Percentiles rank a stretch among this genome's conserved stretches.
Evolutionary conservation across 2,888 invertebrate species (phyloP).

Genomic region (Coenonympha arcania): DNA sequence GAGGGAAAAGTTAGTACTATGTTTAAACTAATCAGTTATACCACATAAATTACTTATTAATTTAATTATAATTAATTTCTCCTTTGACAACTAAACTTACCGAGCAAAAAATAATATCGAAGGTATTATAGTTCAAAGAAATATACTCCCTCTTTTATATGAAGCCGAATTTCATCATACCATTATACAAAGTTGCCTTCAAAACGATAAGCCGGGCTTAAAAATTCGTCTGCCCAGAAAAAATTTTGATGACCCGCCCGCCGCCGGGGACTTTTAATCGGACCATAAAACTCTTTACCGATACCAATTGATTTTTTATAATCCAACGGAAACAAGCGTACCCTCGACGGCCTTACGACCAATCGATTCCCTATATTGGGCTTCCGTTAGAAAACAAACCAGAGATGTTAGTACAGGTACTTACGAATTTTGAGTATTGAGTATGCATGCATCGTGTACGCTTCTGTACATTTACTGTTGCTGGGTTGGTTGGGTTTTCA

Average conservation of each 20-base stretch:
- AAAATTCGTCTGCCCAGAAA: slow-evolving; percentile 8
- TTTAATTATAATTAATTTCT: too few species aligned
- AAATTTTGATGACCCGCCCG: slow-evolving; percentile 14
- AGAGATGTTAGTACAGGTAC: too few species aligned
- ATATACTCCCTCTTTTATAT: neutral
- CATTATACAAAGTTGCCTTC: neutral
- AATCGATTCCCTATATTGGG: slow-evolving; percentile 68
- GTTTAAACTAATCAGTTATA: too few species aligned
- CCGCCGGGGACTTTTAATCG: slow-evolving; percentile 21
- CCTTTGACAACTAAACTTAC: neutral
- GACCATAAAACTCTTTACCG: slow-evolving; percentile 23
- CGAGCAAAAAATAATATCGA: neutral
- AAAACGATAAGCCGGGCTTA: slow-evolving; percentile 5
- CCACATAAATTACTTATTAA: too few species aligned
- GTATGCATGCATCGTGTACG: too few species aligned
- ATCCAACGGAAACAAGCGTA: slow-evolving; percentile 47
- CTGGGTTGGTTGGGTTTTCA: too few species aligned
- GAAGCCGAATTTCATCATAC: neutral
- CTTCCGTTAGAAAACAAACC: slow-evolving; percentile 68
- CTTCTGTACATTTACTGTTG: too few species aligned
- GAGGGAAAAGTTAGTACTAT: too few species aligned
- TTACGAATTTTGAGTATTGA: too few species aligned
- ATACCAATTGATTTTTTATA: slow-evolving; percentile 37
- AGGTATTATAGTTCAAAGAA: neutral
- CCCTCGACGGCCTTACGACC: slow-evolving; percentile 52